Conservation (phyloP, 2,797 vertebrate species). For the Chelonia mydas region DNA sequence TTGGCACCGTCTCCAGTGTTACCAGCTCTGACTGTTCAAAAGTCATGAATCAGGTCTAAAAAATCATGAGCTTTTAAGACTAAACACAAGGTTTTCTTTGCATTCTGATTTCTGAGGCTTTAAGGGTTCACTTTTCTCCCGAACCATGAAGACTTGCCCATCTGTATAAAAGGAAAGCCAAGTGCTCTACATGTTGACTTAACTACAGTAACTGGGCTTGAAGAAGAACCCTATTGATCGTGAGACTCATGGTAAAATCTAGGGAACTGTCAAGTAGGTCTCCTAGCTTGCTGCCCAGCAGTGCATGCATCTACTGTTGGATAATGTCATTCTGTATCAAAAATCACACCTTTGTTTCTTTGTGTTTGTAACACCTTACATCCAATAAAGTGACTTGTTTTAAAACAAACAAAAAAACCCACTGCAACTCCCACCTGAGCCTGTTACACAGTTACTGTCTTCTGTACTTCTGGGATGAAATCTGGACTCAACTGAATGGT, state of each 20-base stretch:
- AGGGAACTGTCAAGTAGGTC: background rate
- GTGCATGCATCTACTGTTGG: no score
- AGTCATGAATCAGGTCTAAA: background rate
- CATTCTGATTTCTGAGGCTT: background rate
- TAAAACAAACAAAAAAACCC: no score
- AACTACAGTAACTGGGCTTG: background rate
- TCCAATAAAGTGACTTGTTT: no score
- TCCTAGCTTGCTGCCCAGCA: no score
- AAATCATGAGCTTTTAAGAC: background rate
- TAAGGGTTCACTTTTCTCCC: background rate
- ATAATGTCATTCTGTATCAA: no score
- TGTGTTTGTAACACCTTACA: no score
- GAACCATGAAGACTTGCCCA: background rate
- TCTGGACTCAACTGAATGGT: background rate
- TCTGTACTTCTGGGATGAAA: background rate
- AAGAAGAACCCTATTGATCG: background rate
- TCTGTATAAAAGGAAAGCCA: background rate
- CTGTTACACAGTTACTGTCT: background rate
- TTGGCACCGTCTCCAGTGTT: background rate
- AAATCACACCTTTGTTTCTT: no score
- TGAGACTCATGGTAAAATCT: background rate
- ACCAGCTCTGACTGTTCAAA: background rate
- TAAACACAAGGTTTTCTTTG: background rate
- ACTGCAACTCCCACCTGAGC: background rate
- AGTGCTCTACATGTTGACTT: background rate